A percentile compares a stretch with the other conserved stretches of the same genome.
phyloP scores from a whole-genome alignment of 2,113 vertebrate genomes.

The Azemiops feae region DNA sequence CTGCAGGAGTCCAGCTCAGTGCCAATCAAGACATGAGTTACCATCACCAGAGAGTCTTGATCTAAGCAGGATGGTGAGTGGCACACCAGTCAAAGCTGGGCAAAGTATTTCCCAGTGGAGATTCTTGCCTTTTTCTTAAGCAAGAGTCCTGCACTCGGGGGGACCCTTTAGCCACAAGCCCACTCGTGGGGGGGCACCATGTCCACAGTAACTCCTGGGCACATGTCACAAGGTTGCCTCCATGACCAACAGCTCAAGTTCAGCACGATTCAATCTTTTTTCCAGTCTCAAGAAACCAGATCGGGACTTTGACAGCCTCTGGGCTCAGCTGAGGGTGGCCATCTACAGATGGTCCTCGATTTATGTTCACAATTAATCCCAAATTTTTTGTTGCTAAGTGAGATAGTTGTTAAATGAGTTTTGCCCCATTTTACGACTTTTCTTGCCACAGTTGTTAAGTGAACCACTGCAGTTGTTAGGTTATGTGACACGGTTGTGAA shows the following conservation, averaged over 20 bases:
- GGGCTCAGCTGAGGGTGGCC: not conserved
- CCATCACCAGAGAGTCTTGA: not conserved
- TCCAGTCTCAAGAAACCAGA: not conserved
- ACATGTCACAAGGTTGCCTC: not conserved
- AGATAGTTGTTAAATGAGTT: no score
- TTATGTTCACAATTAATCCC: no score
- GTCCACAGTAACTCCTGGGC: not conserved
- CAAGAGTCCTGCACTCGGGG: not conserved
- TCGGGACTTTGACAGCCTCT: not conserved
- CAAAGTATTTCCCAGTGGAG: not conserved
- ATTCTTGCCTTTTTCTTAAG: not conserved
- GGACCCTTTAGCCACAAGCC: not conserved
- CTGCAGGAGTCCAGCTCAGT: not conserved
- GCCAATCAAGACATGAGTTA: not conserved
- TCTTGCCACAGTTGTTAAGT: no score
- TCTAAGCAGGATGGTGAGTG: not conserved
- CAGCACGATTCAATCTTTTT: not conserved
- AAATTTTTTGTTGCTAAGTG: no score
- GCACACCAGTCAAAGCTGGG: no score
- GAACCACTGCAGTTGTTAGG: no score
- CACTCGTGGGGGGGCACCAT: not conserved
- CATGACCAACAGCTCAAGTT: not conserved
- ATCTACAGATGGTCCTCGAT: not conserved
- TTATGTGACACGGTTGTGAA: no score
- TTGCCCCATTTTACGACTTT: no score